Conservation (phyloP, 1,140 invertebrate genomes). For the Choristoneura fumiferana region DNA sequence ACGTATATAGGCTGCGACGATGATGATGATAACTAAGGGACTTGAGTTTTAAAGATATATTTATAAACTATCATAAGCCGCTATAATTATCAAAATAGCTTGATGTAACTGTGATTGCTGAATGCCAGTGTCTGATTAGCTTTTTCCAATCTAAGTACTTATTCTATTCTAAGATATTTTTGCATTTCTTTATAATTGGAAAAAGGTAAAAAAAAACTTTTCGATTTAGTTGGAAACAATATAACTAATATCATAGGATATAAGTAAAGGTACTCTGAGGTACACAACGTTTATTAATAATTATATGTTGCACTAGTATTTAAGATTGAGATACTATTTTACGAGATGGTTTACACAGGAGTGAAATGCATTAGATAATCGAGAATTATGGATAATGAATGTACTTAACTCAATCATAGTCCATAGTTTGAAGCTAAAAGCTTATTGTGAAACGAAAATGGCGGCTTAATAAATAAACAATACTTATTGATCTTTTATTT, state of each 20-base stretch:
- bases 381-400: constrained; percentile 20
- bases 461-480: constrained; percentile 36
- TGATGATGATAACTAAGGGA: too few relatives aligned
- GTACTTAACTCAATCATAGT: constrained; percentile 13
- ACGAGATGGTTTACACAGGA: constrained; percentile 49
- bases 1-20: too few relatives aligned
- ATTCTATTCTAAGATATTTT: too few relatives aligned
- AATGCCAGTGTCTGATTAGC: constrained; percentile 19
- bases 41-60: too few relatives aligned
- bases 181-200: constrained; percentile 10
- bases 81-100: constrained; percentile 9
- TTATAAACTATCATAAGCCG: too few relatives aligned
- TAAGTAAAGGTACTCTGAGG: too few relatives aligned
- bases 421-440: constrained; percentile 26
- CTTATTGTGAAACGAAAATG: constrained; percentile 35
- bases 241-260: too few relatives aligned
- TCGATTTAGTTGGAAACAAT: too few relatives aligned
- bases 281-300: neutral
- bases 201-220: too few relatives aligned
- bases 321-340: constrained; percentile 53
- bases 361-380: constrained; percentile 6
- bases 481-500: constrained; percentile 2
- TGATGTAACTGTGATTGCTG: constrained; percentile 21
- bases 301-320: constrained; percentile 2
- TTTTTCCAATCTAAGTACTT: neutral